These are phyloP conservation scores for Epinotia ramella DNA, from an alignment of 2,888 invertebrate genomes.

Conservation along the genomic window DNA sequence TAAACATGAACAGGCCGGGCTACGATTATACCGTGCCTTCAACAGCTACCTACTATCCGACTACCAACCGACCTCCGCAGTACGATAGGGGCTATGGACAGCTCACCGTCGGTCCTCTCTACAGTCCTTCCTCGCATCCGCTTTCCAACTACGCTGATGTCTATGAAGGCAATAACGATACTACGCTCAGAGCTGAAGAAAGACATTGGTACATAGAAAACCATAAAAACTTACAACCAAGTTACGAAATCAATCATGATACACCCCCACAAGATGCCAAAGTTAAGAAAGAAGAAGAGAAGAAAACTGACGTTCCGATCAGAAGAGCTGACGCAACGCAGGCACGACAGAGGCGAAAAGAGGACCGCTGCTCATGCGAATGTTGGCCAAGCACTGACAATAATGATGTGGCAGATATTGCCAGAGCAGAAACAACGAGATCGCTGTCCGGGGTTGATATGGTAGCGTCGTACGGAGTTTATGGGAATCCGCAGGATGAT, in stretches of 20 bases:
- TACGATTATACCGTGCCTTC: conserved; percentile 82
- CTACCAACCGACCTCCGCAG: conserved; percentile 77
- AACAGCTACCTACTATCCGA: conserved; percentile 78
- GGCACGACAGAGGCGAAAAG: conserved; percentile 76
- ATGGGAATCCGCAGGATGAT: conserved; percentile 80
- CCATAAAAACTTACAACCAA: conserved; percentile 78
- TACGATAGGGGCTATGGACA: conserved; percentile 80
- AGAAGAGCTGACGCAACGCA: conserved; percentile 72
- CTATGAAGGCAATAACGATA: conserved; percentile 83
- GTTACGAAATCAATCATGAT: conserved; percentile 71
- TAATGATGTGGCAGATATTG: conserved; percentile 70
- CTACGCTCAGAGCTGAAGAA: conserved; percentile 81
- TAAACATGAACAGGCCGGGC: conserved; percentile 84
- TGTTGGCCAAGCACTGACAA: conserved; percentile 83
- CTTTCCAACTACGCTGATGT: conserved; percentile 82
- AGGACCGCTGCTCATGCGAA: conserved; percentile 82
- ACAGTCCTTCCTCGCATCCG: conserved; percentile 79
- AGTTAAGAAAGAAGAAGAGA: conserved; percentile 81
- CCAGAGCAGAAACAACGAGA: conserved; percentile 73
- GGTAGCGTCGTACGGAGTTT: conserved; percentile 84
- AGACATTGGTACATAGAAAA: conserved; percentile 84
- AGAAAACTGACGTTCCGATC: conserved; percentile 72
- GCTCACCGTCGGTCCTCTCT: conserved; percentile 72
- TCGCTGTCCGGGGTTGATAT: conserved; percentile 81
- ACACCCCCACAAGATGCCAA: conserved; percentile 78